Conservation (phyloP, 2,113 vertebrate species). For the Sula dactylatra region DNA sequence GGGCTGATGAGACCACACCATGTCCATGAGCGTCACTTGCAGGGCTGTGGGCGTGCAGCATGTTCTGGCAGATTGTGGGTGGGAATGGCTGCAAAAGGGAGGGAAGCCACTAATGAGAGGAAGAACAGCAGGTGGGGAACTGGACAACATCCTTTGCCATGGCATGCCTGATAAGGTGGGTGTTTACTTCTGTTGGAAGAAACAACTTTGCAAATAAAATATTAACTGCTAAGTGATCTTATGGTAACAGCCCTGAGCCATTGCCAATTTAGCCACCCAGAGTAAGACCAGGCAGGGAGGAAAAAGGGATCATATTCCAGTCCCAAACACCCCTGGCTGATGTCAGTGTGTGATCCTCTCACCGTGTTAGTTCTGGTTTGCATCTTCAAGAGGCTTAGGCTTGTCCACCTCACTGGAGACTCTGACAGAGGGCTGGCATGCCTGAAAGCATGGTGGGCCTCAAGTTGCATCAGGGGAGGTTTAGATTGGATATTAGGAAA, state of each 20-base stretch:
- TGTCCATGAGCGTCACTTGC: background rate
- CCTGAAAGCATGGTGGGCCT: background rate
- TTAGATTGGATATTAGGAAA: too few relatives aligned
- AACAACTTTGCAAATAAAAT: constrained; percentile 56
- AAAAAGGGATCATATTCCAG: background rate
- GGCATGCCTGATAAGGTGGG: constrained; percentile 18
- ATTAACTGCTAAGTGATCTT: constrained; percentile 20
- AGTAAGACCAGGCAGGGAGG: background rate
- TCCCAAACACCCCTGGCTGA: background rate
- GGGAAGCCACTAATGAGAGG: constrained; percentile 13
- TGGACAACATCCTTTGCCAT: constrained; percentile 5
- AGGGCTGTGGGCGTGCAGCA: background rate
- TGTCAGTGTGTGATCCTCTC: background rate
- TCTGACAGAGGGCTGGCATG: background rate
- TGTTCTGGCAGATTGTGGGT: constrained; percentile 14
- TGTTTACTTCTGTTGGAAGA: constrained; percentile 44
- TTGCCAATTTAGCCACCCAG: background rate
- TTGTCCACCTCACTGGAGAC: background rate
- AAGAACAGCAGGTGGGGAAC: constrained; percentile 31
- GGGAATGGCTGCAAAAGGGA: background rate
- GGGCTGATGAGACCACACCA: background rate
- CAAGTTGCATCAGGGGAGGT: too few relatives aligned
- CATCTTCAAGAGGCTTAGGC: background rate
- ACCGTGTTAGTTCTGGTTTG: background rate
- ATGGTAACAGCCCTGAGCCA: background rate